These are phyloP conservation scores for Onychorhynchus coronatus DNA, from an alignment of 2,113 vertebrate species.

Conservation along the genomic window DNA sequence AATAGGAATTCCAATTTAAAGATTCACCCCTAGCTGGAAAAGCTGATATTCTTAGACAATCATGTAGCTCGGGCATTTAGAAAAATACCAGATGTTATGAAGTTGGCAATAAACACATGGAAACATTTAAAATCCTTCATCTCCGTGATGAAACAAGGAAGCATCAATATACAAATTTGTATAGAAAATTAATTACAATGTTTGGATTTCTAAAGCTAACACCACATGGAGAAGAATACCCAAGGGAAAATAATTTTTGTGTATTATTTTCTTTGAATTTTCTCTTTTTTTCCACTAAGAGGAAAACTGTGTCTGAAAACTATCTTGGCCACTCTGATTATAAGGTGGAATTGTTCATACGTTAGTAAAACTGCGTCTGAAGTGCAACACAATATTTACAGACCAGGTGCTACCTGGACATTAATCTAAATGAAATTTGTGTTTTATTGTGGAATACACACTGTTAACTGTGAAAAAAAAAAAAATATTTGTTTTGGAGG, in stretches of 20 bases:
- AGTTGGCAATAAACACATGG: background rate
- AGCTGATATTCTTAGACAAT: background rate
- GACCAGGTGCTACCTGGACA: background rate
- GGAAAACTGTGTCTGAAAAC: background rate
- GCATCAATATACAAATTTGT: background rate
- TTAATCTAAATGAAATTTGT: background rate
- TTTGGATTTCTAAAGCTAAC: background rate
- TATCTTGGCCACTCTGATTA: background rate
- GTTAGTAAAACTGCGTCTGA: background rate
- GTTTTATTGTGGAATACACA: background rate
- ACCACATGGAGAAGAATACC: background rate
- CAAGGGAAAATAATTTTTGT: background rate
- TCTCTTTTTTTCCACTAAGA: background rate
- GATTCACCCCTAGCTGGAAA: background rate
- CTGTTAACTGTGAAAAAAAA: background rate
- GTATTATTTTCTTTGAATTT: background rate
- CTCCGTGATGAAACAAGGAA: background rate
- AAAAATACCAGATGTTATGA: background rate
- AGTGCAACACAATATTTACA: background rate
- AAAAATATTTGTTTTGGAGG: background rate
- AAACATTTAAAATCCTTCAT: background rate
- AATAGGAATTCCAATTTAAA: background rate
- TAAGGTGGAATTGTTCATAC: background rate
- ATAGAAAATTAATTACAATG: background rate
- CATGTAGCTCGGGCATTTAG: background rate